A percentile compares a stretch with the other conserved stretches of the same genome.
These are phyloP conservation scores for Pangasius sanitwongsei DNA, from an alignment of 2,797 vertebrate genomes.

Conservation along the genomic window DNA sequence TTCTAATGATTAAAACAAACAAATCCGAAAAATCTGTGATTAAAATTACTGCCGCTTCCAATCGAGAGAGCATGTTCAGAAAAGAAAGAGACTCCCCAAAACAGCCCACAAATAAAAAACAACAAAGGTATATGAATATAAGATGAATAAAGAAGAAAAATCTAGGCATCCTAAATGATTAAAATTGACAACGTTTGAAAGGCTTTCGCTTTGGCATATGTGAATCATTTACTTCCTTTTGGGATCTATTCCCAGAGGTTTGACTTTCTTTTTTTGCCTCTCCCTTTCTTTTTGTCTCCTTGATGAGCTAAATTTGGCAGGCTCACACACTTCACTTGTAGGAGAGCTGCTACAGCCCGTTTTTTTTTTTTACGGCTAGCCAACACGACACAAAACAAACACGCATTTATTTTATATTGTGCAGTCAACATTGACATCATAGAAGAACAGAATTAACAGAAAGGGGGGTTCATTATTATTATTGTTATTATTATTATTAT, in stretches of 20 bases:
- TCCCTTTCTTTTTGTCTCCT: constrained; percentile 3
- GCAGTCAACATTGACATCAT: neutral
- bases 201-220: constrained; percentile 80
- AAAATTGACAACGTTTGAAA: constrained; percentile 74
- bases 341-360: constrained; percentile 49
- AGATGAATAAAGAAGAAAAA: neutral
- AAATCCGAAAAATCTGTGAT: neutral
- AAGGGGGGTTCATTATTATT: neutral
- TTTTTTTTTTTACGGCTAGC: constrained; percentile 15
- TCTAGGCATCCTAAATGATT: constrained; percentile 72
- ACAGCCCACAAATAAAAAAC: neutral
- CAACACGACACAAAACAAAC: neutral
- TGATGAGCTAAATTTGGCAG: constrained; percentile 73
- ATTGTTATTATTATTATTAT: neutral
- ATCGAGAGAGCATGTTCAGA: neutral
- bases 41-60: neutral
- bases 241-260: constrained; percentile 82
- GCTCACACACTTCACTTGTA: constrained; percentile 62
- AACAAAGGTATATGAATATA: neutral
- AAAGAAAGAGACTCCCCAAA: neutral
- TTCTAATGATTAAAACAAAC: neutral
- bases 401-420: neutral
- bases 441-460: neutral
- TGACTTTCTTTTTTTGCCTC: constrained; percentile 46
- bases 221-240: constrained; percentile 85